These are phyloP conservation scores for Balanococcus diminutus DNA, from an alignment of 2,888 invertebrate genomes.

Conservation along the genomic window DNA sequence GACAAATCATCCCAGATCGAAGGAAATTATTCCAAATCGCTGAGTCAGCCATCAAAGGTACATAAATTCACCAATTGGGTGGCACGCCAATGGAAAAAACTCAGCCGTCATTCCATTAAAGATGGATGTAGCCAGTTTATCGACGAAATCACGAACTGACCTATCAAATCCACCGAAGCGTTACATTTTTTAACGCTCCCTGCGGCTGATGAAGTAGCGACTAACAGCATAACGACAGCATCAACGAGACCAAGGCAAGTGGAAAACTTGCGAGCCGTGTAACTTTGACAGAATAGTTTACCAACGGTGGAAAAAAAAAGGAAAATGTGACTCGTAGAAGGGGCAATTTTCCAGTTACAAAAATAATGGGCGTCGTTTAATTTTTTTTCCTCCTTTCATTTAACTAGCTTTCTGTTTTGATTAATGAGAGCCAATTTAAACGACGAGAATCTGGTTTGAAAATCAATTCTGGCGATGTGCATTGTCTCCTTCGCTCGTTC, in stretches of 20 bases:
- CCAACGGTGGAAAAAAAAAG: neutral
- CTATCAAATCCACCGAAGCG: constrained; percentile 30
- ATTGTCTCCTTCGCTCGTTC: constrained; percentile 22
- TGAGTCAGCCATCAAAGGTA: neutral
- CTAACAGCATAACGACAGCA: constrained; percentile 26
- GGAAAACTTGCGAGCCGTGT: constrained; percentile 33
- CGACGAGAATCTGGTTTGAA: constrained; percentile 4
- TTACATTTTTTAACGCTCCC: constrained; percentile 34
- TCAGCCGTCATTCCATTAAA: constrained; percentile 19
- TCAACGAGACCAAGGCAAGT: constrained; percentile 33
- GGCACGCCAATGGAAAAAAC: neutral
- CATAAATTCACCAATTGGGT: neutral
- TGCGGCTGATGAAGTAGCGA: constrained; percentile 42
- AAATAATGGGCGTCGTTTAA: constrained; percentile 40
- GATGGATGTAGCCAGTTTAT: constrained; percentile 25
- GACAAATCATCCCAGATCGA: too few species aligned
- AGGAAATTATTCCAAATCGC: neutral
- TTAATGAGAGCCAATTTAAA: constrained; percentile 16
- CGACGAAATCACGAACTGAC: constrained; percentile 38
- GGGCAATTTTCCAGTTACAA: constrained; percentile 9
- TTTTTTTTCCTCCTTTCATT: neutral
- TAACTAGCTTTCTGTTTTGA: constrained; percentile 23
- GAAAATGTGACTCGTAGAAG: neutral
- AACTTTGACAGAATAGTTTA: constrained; percentile 31
- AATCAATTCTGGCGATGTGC: neutral